phyloP scores from a whole-genome alignment of 2,797 vertebrate genomes.

The Rhinella marina region DNA sequence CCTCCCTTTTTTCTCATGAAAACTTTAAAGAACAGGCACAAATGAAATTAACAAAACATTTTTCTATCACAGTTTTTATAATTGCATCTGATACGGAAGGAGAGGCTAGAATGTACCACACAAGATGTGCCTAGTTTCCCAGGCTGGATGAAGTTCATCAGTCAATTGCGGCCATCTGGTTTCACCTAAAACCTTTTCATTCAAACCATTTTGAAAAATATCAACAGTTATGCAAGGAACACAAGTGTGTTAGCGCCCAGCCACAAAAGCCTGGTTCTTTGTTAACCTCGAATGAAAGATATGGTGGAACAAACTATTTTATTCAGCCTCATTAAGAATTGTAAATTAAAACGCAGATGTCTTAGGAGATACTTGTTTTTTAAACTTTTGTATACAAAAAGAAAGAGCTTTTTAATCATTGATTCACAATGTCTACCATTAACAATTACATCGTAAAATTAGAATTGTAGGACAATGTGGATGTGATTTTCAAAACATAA shows the following conservation, averaged over 20 bases:
- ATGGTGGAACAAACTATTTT: conserved; percentile 28
- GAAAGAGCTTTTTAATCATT: background rate
- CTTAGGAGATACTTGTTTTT: conserved; percentile 34
- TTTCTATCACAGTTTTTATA: conserved; percentile 58
- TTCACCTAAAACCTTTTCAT: conserved; percentile 55
- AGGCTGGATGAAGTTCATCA: conserved; percentile 58
- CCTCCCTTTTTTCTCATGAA: conserved; percentile 36
- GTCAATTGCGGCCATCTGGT: conserved; percentile 60
- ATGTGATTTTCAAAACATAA: background rate
- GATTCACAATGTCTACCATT: background rate
- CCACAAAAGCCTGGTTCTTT: conserved; percentile 28
- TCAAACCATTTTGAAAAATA: conserved; percentile 54
- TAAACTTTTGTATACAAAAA: background rate
- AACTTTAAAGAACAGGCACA: conserved; percentile 31
- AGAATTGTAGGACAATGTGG: background rate
- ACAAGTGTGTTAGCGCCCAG: conserved; percentile 50
- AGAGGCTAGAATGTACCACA: conserved; percentile 54
- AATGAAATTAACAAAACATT: conserved; percentile 58
- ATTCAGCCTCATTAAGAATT: conserved; percentile 43
- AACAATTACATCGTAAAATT: background rate
- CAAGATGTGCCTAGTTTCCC: conserved; percentile 53
- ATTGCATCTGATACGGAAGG: conserved; percentile 58
- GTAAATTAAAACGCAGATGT: conserved; percentile 38
- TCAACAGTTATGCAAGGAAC: conserved; percentile 54
- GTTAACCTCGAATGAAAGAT: conserved; percentile 39